These are phyloP conservation scores for Pandemis cinnamomeana DNA, from an alignment of 2,888 invertebrate genomes.

Conservation along the genomic window DNA sequence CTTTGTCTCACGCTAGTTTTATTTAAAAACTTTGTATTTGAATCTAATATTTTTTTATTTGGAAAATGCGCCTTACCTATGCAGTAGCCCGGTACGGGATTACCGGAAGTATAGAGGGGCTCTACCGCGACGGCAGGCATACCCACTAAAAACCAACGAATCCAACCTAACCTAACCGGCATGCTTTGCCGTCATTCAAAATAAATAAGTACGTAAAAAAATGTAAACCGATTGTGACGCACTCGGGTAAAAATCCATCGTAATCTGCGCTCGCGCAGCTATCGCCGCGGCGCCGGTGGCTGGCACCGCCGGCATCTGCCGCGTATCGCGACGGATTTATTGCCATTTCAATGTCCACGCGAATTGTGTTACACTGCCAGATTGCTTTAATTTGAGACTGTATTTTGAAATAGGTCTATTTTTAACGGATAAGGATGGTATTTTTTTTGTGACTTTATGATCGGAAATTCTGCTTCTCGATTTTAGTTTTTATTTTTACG, in stretches of 20 bases:
- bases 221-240: background rate
- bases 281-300: slow-evolving; percentile 35
- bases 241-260: background rate
- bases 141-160: too few relatives aligned
- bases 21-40: too few relatives aligned
- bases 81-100: too few relatives aligned
- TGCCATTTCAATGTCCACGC: slow-evolving; percentile 10
- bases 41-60: too few relatives aligned
- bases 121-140: too few relatives aligned
- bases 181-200: too few relatives aligned
- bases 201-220: too few relatives aligned
- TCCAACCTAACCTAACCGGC: too few relatives aligned
- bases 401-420: background rate
- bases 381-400: slow-evolving; percentile 24
- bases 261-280: slow-evolving; percentile 6
- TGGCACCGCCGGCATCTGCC: slow-evolving; percentile 35
- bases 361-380: slow-evolving; percentile 23
- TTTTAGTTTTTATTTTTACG: background rate
- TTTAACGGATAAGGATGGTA: background rate
- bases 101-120: too few relatives aligned
- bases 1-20: too few relatives aligned
- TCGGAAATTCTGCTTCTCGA: background rate
- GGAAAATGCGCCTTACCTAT: too few relatives aligned
- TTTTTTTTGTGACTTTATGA: background rate
- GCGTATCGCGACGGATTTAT: slow-evolving; percentile 8